Evolutionary conservation across 2,113 vertebrate genomes (phyloP), one percentile per base, ranked within the genome.

Genomic region (Tympanuchus pallidicinctus): DNA sequence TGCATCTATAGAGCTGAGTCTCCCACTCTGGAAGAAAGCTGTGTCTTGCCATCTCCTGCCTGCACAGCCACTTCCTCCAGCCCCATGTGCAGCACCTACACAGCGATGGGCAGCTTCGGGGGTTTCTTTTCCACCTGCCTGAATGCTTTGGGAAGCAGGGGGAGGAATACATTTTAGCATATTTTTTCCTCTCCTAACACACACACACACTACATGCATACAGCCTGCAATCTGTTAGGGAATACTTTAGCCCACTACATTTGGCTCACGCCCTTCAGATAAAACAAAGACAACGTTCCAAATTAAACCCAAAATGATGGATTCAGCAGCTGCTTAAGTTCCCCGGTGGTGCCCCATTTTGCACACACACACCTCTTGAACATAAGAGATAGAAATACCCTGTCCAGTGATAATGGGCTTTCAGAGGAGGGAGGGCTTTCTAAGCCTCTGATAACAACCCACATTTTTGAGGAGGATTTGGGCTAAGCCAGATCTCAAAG

Each of bases 81-180:
- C 36, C 36, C 4, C 32, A 13, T 19, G 25, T 10, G 22, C 11
- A 13, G 28, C 42, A 3, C 6, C 15, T 0, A 5, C 25, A 14
- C 24, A 38, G 38, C 38, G 38, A 38, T 38, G 38, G 15, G 8
- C 21, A 27, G 28, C 24, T 63, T 11, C 5, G 9, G 24, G 57
- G 34, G 14, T 7, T 40, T 2, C 5, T 14, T 22, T 34, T 19
- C 1, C 2, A 7, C 30, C 56, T 1, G 0, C 0, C 1, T 1
- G 32, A 8, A 22, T 8, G 61, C 25, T 28, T 28, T 12, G 25
- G 16, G 36, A 38, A 11, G 7, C 10, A 27, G 61, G 36, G 22
- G 15, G 10, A 28, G 61, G 25, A 64, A 40, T 28, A 28, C 27
- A 28, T 64, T 18, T 40, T 28, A 28, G 36, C 24, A 40, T 40